These are phyloP conservation scores for Lamellibrachia luymesi DNA, from an alignment of 1,140 invertebrate species.

Conservation along the genomic window DNA sequence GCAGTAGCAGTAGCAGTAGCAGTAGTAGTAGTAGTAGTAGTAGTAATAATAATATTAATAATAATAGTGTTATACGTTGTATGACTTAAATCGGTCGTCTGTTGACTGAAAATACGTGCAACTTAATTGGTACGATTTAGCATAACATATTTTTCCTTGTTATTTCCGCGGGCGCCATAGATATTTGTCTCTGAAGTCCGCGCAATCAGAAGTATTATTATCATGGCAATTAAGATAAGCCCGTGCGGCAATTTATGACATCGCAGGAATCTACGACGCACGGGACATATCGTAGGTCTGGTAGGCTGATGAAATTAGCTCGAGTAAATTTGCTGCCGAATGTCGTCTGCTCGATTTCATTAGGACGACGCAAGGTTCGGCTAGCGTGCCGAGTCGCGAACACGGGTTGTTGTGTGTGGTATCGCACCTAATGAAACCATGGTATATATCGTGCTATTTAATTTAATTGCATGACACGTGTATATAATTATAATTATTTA, in stretches of 20 bases:
- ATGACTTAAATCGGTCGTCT: not conserved
- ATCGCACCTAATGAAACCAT: not conserved
- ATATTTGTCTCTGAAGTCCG: not conserved
- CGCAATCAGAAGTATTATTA: not conserved
- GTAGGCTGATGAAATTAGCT: not conserved
- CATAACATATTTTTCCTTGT: not conserved
- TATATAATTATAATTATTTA: not conserved
- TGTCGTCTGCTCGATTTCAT: slow-evolving; percentile 4
- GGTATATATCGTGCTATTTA: not conserved
- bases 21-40: not conserved
- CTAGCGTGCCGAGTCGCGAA: not conserved
- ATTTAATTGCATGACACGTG: not conserved
- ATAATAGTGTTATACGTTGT: not conserved
- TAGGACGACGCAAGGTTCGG: not conserved
- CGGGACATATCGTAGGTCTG: not conserved
- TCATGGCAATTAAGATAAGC: not conserved
- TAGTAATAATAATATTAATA: not conserved
- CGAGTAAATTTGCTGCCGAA: slow-evolving; percentile 1
- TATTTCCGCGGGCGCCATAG: not conserved
- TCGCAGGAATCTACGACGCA: not conserved
- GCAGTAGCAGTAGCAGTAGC: not conserved
- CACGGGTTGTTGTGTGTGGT: not conserved
- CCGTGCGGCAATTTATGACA: not conserved
- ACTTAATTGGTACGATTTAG: too few species aligned
- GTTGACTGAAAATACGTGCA: too few species aligned